These are phyloP conservation scores for Ptilodon capucinus DNA, from an alignment of 2,888 invertebrate species.

Conservation along the genomic window DNA sequence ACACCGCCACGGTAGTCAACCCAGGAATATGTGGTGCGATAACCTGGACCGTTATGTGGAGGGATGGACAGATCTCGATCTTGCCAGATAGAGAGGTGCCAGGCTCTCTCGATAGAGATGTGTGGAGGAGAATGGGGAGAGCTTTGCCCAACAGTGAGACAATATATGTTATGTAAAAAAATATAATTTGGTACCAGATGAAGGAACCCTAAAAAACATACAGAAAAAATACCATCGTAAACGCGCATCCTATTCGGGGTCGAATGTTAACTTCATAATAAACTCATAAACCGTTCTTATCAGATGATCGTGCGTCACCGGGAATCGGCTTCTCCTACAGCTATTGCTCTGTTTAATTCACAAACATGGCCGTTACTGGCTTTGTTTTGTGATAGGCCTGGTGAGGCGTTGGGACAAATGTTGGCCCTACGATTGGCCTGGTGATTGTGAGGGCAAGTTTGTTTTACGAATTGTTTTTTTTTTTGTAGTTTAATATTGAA, in stretches of 20 bases:
- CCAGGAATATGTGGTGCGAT: no score
- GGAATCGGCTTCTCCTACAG: constrained; percentile 16
- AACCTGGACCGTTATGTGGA: no score
- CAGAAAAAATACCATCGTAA: constrained; percentile 29
- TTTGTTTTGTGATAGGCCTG: not conserved
- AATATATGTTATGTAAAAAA: no score
- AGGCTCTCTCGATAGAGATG: no score
- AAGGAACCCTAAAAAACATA: constrained; percentile 24
- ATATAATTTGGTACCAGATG: not conserved
- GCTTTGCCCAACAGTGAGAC: no score
- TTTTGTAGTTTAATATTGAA: not conserved
- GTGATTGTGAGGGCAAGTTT: not conserved
- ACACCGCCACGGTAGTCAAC: no score
- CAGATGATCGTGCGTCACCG: constrained; percentile 54
- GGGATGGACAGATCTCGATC: no score
- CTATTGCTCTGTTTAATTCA: constrained; percentile 27
- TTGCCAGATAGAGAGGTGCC: no score
- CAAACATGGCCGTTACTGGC: constrained; percentile 11
- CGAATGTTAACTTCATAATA: constrained; percentile 48
- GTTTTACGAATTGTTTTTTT: not conserved
- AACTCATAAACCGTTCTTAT: constrained; percentile 53
- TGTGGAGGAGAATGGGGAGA: no score
- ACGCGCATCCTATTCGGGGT: constrained; percentile 36
- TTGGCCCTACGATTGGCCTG: not conserved
- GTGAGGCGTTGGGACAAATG: not conserved